Evolutionary conservation across 2,113 vertebrate genomes (phyloP), one percentile per base, ranked within the genome.

Genomic region (Recurvirostra avosetta): DNA sequence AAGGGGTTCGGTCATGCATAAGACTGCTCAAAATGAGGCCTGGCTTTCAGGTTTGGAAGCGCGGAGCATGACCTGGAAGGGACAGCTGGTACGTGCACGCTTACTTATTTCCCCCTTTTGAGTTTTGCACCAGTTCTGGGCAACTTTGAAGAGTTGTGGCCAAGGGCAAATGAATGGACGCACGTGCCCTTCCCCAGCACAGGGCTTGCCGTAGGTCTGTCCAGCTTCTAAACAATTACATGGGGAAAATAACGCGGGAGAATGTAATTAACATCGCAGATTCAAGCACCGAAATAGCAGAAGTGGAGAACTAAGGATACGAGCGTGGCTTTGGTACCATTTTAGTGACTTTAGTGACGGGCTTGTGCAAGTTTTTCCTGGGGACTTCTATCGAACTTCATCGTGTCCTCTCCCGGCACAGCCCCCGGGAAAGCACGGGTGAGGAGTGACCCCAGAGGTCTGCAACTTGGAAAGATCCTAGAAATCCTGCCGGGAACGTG

Each of bases 1-100:
- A 95, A 94, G 80, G 80, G 86, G 89, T 86, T 95, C 53, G 78
- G 40, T 92, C 91, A 96, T 95, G 96, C 95, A 89, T 96, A 66
- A 95, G 88, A 66, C 56, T 27, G 89, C 84, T 92, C 86, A 9
- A 56, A 95, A 92, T 40, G 92, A 91, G 91, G 94, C 93, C 94
- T 79, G 79, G 95, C 88, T 96, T 85, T 94, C 94, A 96, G 88
- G 83, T 96, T 85, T 85, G 91, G 91, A 81, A 76, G 92, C 70
- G 4, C 0, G 41, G 92, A 94, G 77, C 73, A 17, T 66, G 91
- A 66, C 91, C 91, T 87, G 96, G 83, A 92, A 94, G 92, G 91
- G 91, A 91, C 86, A 96, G 94, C 91, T 90, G 89, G 89, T 77
- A 65, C 0, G 0, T 19, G 76, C 73, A 8, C 4, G 4, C 56